Base-by-base conservation (phyloP, 2,113 vertebrate species). In the Tichodroma muraria region DNA sequence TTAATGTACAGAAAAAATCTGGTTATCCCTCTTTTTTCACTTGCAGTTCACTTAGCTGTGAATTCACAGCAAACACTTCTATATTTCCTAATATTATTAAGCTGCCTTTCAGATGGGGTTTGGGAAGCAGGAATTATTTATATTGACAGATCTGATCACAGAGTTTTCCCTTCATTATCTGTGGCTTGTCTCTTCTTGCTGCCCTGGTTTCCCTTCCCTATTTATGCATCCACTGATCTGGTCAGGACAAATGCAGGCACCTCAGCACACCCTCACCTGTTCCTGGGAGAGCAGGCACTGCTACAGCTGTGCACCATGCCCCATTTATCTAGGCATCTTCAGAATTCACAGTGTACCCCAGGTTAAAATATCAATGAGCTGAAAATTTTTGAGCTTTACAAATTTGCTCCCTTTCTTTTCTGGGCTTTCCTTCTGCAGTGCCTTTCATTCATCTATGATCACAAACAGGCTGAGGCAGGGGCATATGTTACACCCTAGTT, bases 401-500 rank as follows among this genome's bases (percentile, higher is more conserved):
- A 6, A 47, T 21, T 31, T 68, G 11, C 15, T 80, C 12, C 31
- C 24, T 20, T 22, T 50, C 27, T 40, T 61, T 28, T 10, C n/a
- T 54, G n/a, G 37, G 17, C 50, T 70, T 85, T 57, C 9, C 23
- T 78, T 73, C 70, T 89, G 31, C 28, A 14, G 6, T 21, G 31
- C 20, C 68, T 65, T 89, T 37, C n/a, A 37, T 11, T n/a, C 24
- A 7, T 12, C 14, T 27, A 0, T 21, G 28, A 17, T n/a, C 40
- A 33, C 31, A 19, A 40, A 80, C 23, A 45, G 37, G 37, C 45
- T 60, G 50, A 68, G 24, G 4, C 61, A 66, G 21, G 24, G 37
- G 10, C 8, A 3, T 4, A 5, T 6, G 33, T 31, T 9, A 54
- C 33, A 30, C 1, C 0, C 1, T 1, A 22, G 31, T 6, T 54